phyloP scores from a whole-genome alignment of 2,113 vertebrate species.

The Scomber scombrus region DNA sequence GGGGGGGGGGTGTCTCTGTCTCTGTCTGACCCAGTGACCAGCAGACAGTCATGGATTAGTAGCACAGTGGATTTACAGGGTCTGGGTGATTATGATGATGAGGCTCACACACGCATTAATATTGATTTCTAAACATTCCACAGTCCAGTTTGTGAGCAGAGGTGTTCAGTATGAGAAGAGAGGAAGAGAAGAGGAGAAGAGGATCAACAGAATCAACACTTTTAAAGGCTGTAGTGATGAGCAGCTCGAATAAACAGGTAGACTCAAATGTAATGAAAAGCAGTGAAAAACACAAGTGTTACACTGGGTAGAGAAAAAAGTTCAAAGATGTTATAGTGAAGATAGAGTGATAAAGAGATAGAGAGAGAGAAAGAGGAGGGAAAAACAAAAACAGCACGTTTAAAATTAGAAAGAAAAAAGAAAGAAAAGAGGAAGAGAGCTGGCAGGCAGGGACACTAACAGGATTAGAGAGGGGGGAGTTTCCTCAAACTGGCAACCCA shows the following conservation, averaged over 20 bases:
- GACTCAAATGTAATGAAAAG: neutral
- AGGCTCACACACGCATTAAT: neutral
- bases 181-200: no score
- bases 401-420: constrained; percentile 28
- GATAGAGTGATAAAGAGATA: constrained; percentile 1
- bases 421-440: constrained; percentile 38
- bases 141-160: no score
- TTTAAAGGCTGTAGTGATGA: no score
- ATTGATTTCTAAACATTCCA: neutral
- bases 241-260: neutral
- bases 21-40: constrained; percentile 62
- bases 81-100: constrained; percentile 11
- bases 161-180: no score
- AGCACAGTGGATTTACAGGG: constrained; percentile 28
- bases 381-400: neutral
- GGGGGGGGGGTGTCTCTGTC: neutral
- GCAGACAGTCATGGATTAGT: constrained; percentile 63
- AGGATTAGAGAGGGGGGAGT: constrained; percentile 64
- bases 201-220: no score
- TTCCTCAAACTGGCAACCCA: constrained; percentile 68
- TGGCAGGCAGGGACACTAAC: constrained; percentile 41
- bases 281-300: neutral
- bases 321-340: neutral
- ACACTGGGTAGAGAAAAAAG: neutral
- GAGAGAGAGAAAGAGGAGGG: neutral